Evolutionary conservation across 2,113 vertebrate genomes (phyloP).

Genomic region (Aegotheles bennettii): DNA sequence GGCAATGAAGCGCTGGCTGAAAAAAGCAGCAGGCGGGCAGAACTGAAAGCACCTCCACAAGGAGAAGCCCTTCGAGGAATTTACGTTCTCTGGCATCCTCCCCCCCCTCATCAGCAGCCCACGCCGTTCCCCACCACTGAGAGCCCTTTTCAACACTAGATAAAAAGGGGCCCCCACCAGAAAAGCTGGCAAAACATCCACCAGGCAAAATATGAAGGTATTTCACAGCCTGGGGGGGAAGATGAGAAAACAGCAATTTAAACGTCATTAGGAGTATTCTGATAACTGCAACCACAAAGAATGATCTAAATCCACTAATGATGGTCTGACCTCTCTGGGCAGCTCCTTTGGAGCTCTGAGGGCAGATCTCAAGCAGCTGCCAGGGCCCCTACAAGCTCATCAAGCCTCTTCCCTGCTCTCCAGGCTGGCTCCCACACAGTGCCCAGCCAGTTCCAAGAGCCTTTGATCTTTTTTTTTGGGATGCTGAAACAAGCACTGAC

Average conservation of each 20-base stretch:
- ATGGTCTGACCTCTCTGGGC: neutral
- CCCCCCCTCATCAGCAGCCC: neutral
- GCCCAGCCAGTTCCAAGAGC: neutral
- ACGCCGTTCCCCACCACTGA: neutral
- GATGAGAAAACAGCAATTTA: neutral
- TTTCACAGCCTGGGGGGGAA: neutral
- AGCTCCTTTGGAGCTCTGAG: neutral
- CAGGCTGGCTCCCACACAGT: neutral
- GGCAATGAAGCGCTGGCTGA: neutral
- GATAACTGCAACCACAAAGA: neutral
- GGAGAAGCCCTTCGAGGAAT: conserved; percentile 16
- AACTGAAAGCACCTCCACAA: neutral
- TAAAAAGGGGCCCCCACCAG: neutral
- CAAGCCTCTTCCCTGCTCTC: neutral
- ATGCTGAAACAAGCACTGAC: neutral
- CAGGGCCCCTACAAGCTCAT: neutral
- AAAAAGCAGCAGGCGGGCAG: neutral
- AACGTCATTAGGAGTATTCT: neutral
- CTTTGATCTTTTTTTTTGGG: neutral
- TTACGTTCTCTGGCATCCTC: neutral
- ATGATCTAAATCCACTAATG: neutral
- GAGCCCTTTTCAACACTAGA: conserved; percentile 17
- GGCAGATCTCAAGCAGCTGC: neutral
- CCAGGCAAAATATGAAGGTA: neutral
- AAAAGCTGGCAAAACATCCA: conserved; percentile 8